phyloP scores from a whole-genome alignment of 2,888 invertebrate genomes.

The Itoplectis maculator region DNA sequence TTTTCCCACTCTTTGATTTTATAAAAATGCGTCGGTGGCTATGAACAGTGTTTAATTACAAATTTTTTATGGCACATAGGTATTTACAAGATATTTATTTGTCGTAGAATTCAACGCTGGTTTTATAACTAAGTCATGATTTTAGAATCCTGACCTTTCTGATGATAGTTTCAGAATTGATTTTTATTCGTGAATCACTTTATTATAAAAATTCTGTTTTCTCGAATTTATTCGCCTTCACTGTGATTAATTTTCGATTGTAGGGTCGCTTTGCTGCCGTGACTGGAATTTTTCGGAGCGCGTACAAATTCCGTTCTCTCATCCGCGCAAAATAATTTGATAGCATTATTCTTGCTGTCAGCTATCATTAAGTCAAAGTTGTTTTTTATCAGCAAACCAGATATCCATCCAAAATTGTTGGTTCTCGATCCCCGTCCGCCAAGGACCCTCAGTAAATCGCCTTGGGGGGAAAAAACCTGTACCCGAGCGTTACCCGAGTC shows the following conservation, averaged over 20 bases:
- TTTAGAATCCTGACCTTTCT: no score
- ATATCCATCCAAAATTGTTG: conserved; percentile 89
- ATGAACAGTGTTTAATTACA: background rate
- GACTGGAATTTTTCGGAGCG: background rate
- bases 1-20: conserved; percentile 33
- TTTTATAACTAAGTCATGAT: background rate
- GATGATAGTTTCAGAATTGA: no score
- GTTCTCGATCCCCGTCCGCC: conserved; percentile 86
- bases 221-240: background rate
- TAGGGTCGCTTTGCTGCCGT: background rate
- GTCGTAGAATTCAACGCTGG: background rate
- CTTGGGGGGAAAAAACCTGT: conserved; percentile 91
- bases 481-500: conserved; percentile 92
- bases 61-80: background rate
- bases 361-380: conserved; percentile 88
- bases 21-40: background rate
- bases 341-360: conserved; percentile 86
- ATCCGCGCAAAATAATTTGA: conserved; percentile 82
- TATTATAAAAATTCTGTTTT: background rate
- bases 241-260: background rate
- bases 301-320: background rate
- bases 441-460: conserved; percentile 89
- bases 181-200: background rate
- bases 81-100: background rate
- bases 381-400: conserved; percentile 88